These are phyloP conservation scores for Magallana ariakensis DNA, from an alignment of 1,140 invertebrate species.

Conservation along the genomic window DNA sequence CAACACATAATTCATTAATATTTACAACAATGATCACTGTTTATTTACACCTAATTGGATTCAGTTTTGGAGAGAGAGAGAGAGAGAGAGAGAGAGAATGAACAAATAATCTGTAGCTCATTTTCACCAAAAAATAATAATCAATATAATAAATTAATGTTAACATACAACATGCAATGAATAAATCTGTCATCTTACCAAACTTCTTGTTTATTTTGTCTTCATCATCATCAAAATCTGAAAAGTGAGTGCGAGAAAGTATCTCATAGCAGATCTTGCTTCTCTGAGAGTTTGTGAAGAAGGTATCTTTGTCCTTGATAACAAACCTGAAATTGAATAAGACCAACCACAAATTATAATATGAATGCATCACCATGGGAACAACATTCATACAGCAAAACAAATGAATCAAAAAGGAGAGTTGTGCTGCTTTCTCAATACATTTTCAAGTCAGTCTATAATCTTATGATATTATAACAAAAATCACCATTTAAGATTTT, in stretches of 20 bases:
- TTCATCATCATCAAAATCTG: constrained; percentile 55
- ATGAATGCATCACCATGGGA: too few relatives aligned
- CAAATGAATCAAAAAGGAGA: neutral
- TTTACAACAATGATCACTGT: neutral
- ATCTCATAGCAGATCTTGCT: constrained; percentile 87
- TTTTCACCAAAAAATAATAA: too few relatives aligned
- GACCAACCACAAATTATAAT: neutral
- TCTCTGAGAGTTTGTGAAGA: constrained; percentile 91
- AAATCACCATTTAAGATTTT: too few relatives aligned
- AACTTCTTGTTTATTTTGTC: constrained; percentile 69
- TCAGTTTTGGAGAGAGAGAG: neutral
- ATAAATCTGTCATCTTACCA: constrained; percentile 61
- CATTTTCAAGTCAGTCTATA: too few relatives aligned
- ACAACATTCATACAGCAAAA: neutral
- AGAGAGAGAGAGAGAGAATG: too few relatives aligned
- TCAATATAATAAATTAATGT: too few relatives aligned
- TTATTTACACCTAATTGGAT: neutral
- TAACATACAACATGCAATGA: neutral
- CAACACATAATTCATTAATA: neutral
- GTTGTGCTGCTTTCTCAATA: neutral
- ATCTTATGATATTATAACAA: too few relatives aligned
- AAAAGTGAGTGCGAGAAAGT: constrained; percentile 68
- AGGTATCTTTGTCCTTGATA: constrained; percentile 83
- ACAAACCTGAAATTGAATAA: constrained; percentile 70
- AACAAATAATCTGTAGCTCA: too few relatives aligned